A percentile compares a stretch with the other conserved stretches of the same genome.
These are phyloP conservation scores for Aurelia sp. DNA, from an alignment of 30 jellyfish, hydroid and myxozoan species.

Conservation along the genomic window DNA sequence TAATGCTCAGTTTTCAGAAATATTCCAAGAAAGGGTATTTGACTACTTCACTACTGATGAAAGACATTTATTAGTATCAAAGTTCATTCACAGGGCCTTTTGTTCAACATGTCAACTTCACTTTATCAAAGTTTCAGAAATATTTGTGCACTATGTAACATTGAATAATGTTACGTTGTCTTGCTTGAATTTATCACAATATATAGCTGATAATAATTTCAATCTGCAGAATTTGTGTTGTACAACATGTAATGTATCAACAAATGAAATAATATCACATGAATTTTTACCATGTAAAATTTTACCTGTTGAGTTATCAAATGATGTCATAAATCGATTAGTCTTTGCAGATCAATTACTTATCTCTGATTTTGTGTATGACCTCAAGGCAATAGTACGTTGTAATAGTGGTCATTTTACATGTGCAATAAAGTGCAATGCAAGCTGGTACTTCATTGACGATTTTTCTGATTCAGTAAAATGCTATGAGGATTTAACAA, in stretches of 20 bases:
- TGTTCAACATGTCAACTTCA: background rate
- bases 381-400: background rate
- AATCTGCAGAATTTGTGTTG: constrained; percentile 11
- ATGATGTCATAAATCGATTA: background rate
- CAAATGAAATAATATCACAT: background rate
- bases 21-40: background rate
- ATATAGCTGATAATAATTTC: background rate
- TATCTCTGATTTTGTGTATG: constrained; percentile 4
- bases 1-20: constrained; percentile 25
- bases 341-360: background rate
- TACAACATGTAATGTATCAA: background rate
- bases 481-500: too few relatives aligned
- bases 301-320: background rate
- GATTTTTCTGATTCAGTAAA: background rate
- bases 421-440: background rate
- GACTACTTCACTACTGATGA: background rate
- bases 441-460: background rate
- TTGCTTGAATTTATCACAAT: background rate
- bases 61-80: background rate
- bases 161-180: background rate
- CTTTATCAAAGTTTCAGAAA: constrained; percentile 6
- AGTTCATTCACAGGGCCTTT: constrained; percentile 14
- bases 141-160: constrained; percentile 19
- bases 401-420: constrained; percentile 6
- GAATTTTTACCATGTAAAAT: constrained; percentile 12